phyloP scores from a whole-genome alignment of 1,140 invertebrate genomes.

The Paralvinella palmiformis region DNA sequence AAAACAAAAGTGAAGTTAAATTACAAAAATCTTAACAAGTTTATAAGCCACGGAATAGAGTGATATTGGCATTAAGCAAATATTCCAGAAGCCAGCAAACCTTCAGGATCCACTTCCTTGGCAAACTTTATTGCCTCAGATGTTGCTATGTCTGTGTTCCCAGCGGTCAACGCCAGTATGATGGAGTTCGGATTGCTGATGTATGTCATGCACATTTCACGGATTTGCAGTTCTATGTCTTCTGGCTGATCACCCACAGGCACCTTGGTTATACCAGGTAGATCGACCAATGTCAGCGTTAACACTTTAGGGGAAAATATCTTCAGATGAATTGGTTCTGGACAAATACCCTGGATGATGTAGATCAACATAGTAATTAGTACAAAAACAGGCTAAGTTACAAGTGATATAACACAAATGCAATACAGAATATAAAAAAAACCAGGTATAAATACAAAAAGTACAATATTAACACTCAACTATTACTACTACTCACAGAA shows the following conservation, averaged over 20 bases:
- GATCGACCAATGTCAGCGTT: slow-evolving; percentile 93
- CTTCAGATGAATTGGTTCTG: slow-evolving; percentile 93
- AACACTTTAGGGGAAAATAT: slow-evolving; percentile 88
- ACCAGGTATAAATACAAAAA: too few species aligned
- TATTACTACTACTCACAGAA: too few species aligned
- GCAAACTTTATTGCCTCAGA: slow-evolving; percentile 51
- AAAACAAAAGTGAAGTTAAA: neutral
- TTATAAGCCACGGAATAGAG: neutral
- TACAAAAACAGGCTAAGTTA: neutral
- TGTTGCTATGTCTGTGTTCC: slow-evolving; percentile 51
- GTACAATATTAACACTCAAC: too few species aligned
- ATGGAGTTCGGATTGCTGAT: slow-evolving; percentile 60
- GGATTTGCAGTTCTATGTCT: slow-evolving; percentile 58
- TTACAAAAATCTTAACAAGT: neutral
- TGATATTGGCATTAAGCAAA: neutral
- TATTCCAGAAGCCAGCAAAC: slow-evolving; percentile 23
- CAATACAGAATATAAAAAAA: too few species aligned
- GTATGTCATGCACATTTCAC: slow-evolving; percentile 54
- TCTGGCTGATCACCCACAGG: slow-evolving; percentile 60
- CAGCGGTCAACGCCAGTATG: slow-evolving; percentile 54
- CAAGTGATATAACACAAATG: neutral
- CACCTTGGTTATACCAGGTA: slow-evolving; percentile 97
- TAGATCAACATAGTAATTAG: slow-evolving; percentile 1
- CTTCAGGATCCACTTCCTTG: slow-evolving; percentile 50
- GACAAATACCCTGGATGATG: slow-evolving; percentile 72